Base-by-base conservation (phyloP, 2,797 vertebrate species). In the Pyrrhura leucotis region DNA sequence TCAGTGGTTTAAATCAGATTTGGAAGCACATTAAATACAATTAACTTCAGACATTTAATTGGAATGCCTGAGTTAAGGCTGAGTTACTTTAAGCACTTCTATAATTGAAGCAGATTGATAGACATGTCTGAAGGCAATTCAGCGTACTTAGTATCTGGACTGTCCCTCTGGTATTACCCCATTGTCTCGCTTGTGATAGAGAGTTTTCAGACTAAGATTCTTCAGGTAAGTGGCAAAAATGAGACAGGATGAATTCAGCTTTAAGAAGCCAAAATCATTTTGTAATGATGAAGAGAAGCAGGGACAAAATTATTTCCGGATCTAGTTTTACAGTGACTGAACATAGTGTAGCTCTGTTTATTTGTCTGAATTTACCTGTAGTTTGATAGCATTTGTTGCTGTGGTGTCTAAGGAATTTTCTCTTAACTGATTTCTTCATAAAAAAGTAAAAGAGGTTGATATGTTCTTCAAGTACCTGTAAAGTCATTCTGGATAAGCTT, bases 31-130 rank as follows among this genome's bases (percentile, higher is more conserved):
- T 90, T 75, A 62, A 85, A 92, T 89, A 75, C 48, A 86, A 68
- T 95, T 85, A 95, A 63, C 42, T 92, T 79, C 63, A 87, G 86
- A 54, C 62, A 73, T 96, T 94, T 94, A 92, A 89, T 82, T 90
- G 54, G 51, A 90, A 89, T 66, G 50, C 54, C 53, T 37, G 35
- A 84, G 28, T 92, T 93, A 94, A 91, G n/a, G 71, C 75, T 66
- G 50, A 94, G 74, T 93, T 90, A 75, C 80, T 89, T 87, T 89
- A 89, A 94, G 35, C 54, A 76, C 74, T 31, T 82, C 50, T 89
- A 16, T 90, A 87, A 92, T 54, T 85, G 78, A 87, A 69, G 74
- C 84, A 87, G 86, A 79, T 85, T 93, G 89, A 92, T 82, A 62
- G 92, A 62, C 7, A n/a, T 40, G 25, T 69, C 72, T 51, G 31